phyloP scores from a whole-genome alignment of 2,888 invertebrate genomes.

The Lapara coniferarum region DNA sequence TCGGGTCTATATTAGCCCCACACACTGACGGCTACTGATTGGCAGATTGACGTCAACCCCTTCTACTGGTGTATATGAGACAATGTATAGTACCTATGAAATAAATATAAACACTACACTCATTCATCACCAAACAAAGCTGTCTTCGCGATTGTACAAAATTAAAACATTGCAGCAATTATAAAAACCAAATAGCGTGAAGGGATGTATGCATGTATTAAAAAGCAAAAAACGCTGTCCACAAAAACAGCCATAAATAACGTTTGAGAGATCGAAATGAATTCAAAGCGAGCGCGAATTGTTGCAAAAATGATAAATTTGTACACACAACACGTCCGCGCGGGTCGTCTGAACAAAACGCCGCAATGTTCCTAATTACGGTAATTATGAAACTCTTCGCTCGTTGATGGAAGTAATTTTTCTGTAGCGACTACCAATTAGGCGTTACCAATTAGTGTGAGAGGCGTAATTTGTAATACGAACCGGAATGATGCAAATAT shows the following conservation, averaged over 20 bases:
- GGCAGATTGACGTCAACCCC: no score
- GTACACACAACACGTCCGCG: slow-evolving; percentile 70
- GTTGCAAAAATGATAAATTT: slow-evolving; percentile 64
- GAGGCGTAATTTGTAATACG: slow-evolving; percentile 68
- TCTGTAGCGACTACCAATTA: slow-evolving; percentile 78
- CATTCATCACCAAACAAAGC: no score
- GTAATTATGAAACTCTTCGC: slow-evolving; percentile 80
- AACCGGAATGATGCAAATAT: slow-evolving; percentile 57
- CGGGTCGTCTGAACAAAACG: slow-evolving; percentile 61
- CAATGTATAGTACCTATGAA: no score
- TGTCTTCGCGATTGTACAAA: no score
- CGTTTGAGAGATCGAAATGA: slow-evolving; percentile 37
- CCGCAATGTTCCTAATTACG: slow-evolving; percentile 71
- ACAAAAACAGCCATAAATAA: background rate
- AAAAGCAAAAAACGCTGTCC: background rate
- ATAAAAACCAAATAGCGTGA: no score
- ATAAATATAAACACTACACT: no score
- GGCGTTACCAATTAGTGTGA: slow-evolving; percentile 71
- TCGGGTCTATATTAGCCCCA: no score
- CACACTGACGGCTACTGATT: no score
- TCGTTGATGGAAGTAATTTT: slow-evolving; percentile 80
- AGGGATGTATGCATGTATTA: no score
- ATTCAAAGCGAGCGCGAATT: slow-evolving; percentile 49
- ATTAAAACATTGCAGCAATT: no score
- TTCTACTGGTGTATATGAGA: no score